Evolutionary conservation across 2,113 vertebrate species (phyloP).

Genomic region (Chamaea fasciata): DNA sequence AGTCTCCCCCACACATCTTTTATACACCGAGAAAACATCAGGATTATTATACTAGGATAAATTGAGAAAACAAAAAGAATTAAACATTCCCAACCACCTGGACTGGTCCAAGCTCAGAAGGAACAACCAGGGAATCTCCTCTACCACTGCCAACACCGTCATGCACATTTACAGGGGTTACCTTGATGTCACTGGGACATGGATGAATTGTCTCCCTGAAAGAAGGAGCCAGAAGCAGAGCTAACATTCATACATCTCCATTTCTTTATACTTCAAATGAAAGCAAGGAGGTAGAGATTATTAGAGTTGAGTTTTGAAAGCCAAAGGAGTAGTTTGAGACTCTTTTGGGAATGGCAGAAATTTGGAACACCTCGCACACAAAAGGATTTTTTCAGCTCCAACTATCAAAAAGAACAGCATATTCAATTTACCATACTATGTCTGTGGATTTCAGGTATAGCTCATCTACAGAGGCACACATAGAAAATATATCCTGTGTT

Average conservation of each 20-base stretch:
- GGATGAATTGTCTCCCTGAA: background rate
- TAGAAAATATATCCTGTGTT: background rate
- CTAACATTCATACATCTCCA: background rate
- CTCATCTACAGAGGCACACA: background rate
- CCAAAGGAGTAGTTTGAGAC: background rate
- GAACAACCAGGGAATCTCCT: background rate
- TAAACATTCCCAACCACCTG: background rate
- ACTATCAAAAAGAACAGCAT: background rate
- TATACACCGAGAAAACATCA: background rate
- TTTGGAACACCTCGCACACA: background rate
- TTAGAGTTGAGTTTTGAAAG: background rate
- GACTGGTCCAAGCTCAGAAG: background rate
- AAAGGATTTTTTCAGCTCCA: background rate
- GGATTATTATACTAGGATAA: background rate
- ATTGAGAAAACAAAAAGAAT: background rate
- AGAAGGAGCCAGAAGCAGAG: background rate
- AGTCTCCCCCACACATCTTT: background rate
- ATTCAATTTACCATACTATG: background rate
- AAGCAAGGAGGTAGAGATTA: background rate
- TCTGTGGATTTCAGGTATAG: background rate
- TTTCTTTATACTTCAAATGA: background rate
- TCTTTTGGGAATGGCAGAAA: background rate
- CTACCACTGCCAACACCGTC: background rate
- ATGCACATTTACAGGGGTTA: rapidly evolving
- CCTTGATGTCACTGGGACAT: background rate